Evolutionary conservation across 2,888 invertebrate species (phyloP).

Genomic region (Dexiosoma caninum): DNA sequence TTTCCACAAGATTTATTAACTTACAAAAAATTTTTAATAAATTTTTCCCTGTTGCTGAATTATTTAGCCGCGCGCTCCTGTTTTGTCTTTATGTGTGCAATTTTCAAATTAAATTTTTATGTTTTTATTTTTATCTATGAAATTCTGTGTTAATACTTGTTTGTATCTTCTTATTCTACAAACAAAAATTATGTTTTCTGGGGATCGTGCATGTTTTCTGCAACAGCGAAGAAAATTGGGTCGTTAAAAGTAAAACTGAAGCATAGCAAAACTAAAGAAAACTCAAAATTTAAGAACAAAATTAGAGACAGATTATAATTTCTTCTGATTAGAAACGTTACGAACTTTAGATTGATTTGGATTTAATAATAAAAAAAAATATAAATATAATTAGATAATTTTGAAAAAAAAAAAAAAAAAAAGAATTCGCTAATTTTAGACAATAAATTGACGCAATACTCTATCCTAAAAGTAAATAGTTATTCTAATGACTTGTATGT

Average conservation of each 20-base stretch:
- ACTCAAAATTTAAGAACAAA: neutral
- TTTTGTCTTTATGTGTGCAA: neutral
- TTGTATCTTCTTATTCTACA: neutral
- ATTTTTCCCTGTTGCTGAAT: neutral
- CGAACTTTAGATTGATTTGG: no score
- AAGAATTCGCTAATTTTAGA: no score
- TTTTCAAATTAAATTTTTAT: slow-evolving; percentile 10
- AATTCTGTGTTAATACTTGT: slow-evolving; percentile 10
- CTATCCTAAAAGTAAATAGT: no score
- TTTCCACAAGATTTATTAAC: no score
- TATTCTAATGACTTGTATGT: no score
- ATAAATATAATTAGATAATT: no score
- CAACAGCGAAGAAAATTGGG: slow-evolving; percentile 28
- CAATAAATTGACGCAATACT: no score
- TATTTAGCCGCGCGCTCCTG: neutral
- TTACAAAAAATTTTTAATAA: neutral
- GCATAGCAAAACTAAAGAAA: neutral
- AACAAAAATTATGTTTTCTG: slow-evolving; percentile 26
- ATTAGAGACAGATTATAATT: no score
- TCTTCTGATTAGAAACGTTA: no score
- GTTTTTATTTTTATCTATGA: slow-evolving; percentile 19
- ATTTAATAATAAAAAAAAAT: no score
- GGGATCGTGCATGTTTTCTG: slow-evolving; percentile 22
- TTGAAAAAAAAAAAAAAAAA: no score
- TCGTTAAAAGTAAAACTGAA: slow-evolving; percentile 26